Conservation (phyloP, 1,140 invertebrate species). For the Habropoda laboriosa region DNA sequence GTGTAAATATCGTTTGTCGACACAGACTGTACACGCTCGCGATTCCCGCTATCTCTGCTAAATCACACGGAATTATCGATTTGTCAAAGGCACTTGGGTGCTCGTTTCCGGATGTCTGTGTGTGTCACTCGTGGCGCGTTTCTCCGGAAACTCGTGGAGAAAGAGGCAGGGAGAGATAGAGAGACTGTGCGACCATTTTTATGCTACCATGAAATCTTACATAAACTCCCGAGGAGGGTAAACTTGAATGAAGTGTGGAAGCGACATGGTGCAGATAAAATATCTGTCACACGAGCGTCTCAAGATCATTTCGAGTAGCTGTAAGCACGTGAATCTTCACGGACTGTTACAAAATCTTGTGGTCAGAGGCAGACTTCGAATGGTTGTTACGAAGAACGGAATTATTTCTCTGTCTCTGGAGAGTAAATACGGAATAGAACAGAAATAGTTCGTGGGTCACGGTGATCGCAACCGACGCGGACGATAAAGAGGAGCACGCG, state of each 20-base stretch:
- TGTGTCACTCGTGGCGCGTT: neutral
- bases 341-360: neutral
- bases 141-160: too few relatives aligned
- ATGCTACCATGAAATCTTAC: slow-evolving; percentile 10
- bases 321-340: neutral
- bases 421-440: slow-evolving; percentile 17
- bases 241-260: neutral
- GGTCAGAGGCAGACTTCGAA: too few relatives aligned
- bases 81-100: neutral
- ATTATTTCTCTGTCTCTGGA: neutral
- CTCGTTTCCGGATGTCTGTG: slow-evolving; percentile 28
- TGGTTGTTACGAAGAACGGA: neutral
- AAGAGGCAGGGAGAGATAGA: neutral
- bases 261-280: neutral
- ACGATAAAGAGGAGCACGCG: slow-evolving; percentile 54
- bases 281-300: slow-evolving; percentile 21
- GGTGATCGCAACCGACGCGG: slow-evolving; percentile 14
- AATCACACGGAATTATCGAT: slow-evolving; percentile 46
- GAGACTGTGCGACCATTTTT: neutral
- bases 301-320: neutral
- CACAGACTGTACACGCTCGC: slow-evolving; percentile 27
- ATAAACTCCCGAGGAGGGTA: neutral
- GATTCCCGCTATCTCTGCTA: slow-evolving; percentile 28
- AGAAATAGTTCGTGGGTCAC: slow-evolving; percentile 20
- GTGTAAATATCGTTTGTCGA: slow-evolving; percentile 32